These are phyloP conservation scores for Cynopterus brachyotis DNA, from an alignment of 2,113 vertebrate genomes.

Conservation along the genomic window DNA sequence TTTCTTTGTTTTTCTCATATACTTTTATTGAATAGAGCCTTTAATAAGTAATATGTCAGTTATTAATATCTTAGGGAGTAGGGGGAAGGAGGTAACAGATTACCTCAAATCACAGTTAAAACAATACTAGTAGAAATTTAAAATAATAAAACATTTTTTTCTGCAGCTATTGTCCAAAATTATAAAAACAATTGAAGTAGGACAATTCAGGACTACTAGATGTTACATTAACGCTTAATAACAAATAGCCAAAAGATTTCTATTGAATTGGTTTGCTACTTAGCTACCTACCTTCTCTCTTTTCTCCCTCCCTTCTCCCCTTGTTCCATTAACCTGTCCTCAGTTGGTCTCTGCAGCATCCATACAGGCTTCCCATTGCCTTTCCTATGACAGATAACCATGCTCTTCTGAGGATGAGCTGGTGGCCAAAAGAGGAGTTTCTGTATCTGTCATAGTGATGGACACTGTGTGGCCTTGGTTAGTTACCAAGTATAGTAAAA, in stretches of 20 bases:
- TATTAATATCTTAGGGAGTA: neutral
- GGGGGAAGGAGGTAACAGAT: neutral
- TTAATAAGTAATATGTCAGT: neutral
- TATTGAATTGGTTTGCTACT: neutral
- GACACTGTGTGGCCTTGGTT: neutral
- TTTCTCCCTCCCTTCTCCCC: neutral
- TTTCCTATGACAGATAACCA: neutral
- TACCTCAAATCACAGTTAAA: conserved; percentile 21
- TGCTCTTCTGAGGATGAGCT: neutral
- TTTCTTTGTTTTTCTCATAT: neutral
- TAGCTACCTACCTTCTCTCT: neutral
- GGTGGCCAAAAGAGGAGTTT: neutral
- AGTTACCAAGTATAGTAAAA: neutral
- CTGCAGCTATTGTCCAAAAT: neutral
- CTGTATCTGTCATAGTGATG: neutral
- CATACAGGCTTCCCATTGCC: neutral
- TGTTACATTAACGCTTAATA: neutral
- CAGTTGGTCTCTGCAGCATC: neutral
- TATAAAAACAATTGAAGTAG: neutral
- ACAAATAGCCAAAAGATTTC: neutral
- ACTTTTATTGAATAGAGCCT: neutral
- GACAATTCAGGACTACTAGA: neutral
- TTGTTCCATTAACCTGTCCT: neutral
- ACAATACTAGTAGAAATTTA: conserved; percentile 20
- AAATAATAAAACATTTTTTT: conserved; percentile 41